These are phyloP conservation scores for Leptopilina boulardi DNA, from an alignment of 1,140 invertebrate genomes.

Conservation along the genomic window DNA sequence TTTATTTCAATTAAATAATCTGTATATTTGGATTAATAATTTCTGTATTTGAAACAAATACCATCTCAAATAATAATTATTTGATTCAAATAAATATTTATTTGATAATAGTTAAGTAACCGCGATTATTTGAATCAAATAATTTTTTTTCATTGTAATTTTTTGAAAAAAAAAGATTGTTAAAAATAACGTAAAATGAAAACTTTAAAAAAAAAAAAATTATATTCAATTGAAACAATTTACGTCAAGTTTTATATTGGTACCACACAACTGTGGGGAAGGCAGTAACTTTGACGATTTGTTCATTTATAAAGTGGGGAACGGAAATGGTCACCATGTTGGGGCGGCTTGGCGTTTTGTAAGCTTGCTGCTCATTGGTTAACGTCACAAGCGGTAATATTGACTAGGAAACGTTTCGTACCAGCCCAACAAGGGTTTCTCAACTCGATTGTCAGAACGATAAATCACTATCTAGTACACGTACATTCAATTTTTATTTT, in stretches of 20 bases:
- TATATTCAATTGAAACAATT: background rate
- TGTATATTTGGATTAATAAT: too few relatives aligned
- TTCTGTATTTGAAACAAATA: too few relatives aligned
- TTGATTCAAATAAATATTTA: too few relatives aligned
- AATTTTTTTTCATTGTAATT: too few relatives aligned
- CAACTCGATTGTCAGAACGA: slow-evolving; percentile 32
- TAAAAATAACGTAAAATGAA: too few relatives aligned
- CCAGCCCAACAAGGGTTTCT: slow-evolving; percentile 50
- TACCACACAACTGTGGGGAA: background rate
- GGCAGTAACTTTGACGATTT: background rate
- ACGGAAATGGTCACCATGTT: slow-evolving; percentile 61
- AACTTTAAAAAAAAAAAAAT: background rate
- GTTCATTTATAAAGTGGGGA: slow-evolving; percentile 41
- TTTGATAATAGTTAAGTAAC: too few relatives aligned
- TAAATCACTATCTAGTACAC: background rate
- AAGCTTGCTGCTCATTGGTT: slow-evolving; percentile 50
- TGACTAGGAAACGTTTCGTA: slow-evolving; percentile 44
- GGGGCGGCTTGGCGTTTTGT: slow-evolving; percentile 56
- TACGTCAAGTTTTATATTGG: background rate
- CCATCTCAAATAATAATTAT: too few relatives aligned
- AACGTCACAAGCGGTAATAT: slow-evolving; percentile 46
- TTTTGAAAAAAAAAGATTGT: too few relatives aligned
- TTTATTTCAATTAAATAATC: too few relatives aligned
- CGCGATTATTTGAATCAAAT: too few relatives aligned
- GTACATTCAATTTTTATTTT: too few relatives aligned